These are phyloP conservation scores for Gymnoscopelus microlampas DNA, from an alignment of 2,797 vertebrate species.

Conservation along the genomic window DNA sequence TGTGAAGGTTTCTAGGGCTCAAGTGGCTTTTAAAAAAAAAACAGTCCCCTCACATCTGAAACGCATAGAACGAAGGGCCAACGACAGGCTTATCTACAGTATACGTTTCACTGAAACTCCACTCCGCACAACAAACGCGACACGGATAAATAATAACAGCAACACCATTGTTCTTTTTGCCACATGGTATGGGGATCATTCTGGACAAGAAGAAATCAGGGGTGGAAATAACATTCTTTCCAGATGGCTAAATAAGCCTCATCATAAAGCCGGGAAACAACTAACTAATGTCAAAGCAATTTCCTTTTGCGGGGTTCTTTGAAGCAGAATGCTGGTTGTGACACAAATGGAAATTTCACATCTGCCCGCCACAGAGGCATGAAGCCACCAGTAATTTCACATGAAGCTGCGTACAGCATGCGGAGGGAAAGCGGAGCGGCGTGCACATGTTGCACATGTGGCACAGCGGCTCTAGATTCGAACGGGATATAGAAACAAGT, in stretches of 20 bases:
- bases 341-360: conserved; percentile 58
- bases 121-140: too few relatives aligned
- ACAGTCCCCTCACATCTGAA: conserved; percentile 2
- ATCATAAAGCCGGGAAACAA: conserved; percentile 31
- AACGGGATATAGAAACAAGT: conserved; percentile 8
- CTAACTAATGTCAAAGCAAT: conserved; percentile 43
- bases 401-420: conserved; percentile 27
- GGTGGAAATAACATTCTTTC: conserved; percentile 15
- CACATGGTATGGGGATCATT: neutral
- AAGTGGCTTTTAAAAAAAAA: too few relatives aligned
- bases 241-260: conserved; percentile 26
- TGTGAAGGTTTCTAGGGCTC: too few relatives aligned
- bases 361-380: conserved; percentile 44
- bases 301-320: conserved; percentile 32
- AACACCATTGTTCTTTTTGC: too few relatives aligned
- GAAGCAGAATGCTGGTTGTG: conserved; percentile 38
- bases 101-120: conserved; percentile 4
- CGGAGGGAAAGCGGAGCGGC: conserved; percentile 39
- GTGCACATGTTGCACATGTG: conserved; percentile 2
- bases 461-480: conserved; percentile 25
- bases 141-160: too few relatives aligned
- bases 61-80: conserved; percentile 20
- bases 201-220: conserved; percentile 14
- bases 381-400: conserved; percentile 13
- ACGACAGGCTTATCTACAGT: neutral